phyloP scores from a whole-genome alignment of 2,113 vertebrate genomes.

The Rhodinocichla rosea region DNA sequence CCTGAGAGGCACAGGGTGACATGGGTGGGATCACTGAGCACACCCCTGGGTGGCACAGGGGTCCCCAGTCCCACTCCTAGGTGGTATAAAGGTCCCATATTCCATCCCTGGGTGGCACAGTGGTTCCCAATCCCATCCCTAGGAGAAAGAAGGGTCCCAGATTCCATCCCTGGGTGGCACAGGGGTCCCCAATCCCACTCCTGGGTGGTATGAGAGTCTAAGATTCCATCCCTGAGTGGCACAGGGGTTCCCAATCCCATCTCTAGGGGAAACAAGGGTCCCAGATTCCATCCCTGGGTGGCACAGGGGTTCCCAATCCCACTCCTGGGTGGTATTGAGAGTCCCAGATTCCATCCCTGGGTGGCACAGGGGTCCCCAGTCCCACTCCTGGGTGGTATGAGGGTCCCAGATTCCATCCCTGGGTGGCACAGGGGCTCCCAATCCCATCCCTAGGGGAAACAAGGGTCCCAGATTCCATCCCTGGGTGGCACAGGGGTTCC shows the following conservation, averaged over 20 bases:
- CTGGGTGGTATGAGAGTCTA: too few relatives aligned
- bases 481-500: not conserved
- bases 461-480: not conserved
- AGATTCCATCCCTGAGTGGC: not conserved
- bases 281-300: not conserved
- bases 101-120: not conserved
- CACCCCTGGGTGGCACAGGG: not conserved
- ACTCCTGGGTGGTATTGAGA: too few relatives aligned
- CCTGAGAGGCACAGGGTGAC: not conserved
- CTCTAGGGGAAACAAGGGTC: too few relatives aligned
- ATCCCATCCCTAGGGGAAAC: not conserved
- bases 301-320: too few relatives aligned
- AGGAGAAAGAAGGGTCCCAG: accelerated
- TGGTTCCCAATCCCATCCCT: too few relatives aligned
- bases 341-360: too few relatives aligned
- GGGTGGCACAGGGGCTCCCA: not conserved
- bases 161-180: not conserved
- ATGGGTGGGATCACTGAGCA: not conserved
- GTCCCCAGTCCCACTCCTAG: too few relatives aligned
- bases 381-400: not conserved
- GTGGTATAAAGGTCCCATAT: not conserved
- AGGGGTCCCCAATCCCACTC: too few relatives aligned
- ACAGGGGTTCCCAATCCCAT: not conserved
- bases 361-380: not conserved
- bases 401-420: not conserved